Percentiles rank a stretch among this genome's conserved stretches.
These are phyloP conservation scores for Epizoanthus fatuus DNA, from an alignment of 92 coral and sea anemone species.

Conservation along the genomic window DNA sequence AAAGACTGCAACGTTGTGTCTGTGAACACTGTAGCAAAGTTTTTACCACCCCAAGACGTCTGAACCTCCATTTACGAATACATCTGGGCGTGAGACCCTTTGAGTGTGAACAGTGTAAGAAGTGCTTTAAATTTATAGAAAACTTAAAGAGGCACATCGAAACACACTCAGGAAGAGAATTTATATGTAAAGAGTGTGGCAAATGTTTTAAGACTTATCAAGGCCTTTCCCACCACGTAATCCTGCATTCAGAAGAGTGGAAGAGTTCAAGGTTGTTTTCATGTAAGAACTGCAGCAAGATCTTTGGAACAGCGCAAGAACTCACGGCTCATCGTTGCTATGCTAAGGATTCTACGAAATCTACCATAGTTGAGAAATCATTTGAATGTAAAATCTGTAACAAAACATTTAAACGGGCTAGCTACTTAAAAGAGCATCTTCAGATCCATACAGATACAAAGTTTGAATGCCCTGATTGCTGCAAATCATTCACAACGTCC, in stretches of 20 bases:
- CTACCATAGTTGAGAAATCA: neutral
- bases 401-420: neutral
- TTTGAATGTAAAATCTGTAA: neutral
- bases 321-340: neutral
- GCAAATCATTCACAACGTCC: neutral
- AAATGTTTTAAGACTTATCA: neutral
- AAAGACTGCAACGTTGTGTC: neutral
- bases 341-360: neutral
- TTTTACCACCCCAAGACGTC: neutral
- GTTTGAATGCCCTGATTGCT: slow-evolving; percentile 1
- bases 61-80: neutral
- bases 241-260: neutral
- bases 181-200: neutral
- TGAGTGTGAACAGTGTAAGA: slow-evolving; percentile 5
- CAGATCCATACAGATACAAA: neutral
- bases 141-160: neutral
- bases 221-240: neutral
- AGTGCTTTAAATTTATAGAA: neutral
- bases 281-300: neutral
- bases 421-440: neutral
- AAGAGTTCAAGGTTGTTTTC: neutral
- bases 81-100: neutral
- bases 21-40: slow-evolving; percentile 11
- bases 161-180: neutral
- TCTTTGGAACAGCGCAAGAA: neutral